These are phyloP conservation scores for Forbesichthys agassizii DNA, from an alignment of 2,113 vertebrate genomes.

Conservation along the genomic window DNA sequence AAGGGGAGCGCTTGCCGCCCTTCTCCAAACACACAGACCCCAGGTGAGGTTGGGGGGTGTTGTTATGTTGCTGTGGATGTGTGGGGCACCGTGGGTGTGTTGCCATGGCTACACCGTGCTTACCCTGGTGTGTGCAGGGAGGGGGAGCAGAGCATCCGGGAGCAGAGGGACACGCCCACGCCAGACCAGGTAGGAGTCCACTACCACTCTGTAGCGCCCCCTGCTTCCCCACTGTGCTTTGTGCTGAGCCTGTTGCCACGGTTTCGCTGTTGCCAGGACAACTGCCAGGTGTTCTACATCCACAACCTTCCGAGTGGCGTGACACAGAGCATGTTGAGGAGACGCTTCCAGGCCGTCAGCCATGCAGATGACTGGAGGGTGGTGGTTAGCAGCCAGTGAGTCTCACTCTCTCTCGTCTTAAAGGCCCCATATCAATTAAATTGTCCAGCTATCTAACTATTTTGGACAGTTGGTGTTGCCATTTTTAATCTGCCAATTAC, in stretches of 20 bases:
- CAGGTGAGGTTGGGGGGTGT: conserved; percentile 76
- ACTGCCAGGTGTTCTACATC: conserved; percentile 93
- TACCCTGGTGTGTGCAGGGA: conserved; percentile 66
- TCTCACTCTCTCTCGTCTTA: conserved; percentile 4
- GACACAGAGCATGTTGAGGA: conserved; percentile 91
- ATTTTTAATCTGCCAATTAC: too few relatives aligned
- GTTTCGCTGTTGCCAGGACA: conserved; percentile 82
- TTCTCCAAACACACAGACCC: conserved; percentile 82
- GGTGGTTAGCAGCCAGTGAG: conserved; percentile 84
- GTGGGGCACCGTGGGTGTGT: neutral
- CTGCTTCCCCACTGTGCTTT: conserved; percentile 36
- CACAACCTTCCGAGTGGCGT: conserved; percentile 90
- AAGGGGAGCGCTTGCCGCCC: conserved; percentile 74
- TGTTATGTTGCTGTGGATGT: neutral
- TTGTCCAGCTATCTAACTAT: too few relatives aligned
- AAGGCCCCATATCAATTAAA: too few relatives aligned
- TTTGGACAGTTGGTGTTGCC: too few relatives aligned
- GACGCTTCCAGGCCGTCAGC: conserved; percentile 92
- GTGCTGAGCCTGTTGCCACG: conserved; percentile 67
- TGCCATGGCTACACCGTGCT: neutral
- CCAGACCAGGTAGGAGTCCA: conserved; percentile 67
- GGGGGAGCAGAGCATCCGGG: conserved; percentile 74
- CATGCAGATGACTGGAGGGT: conserved; percentile 92
- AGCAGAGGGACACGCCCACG: conserved; percentile 86
- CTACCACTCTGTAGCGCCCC: neutral